Evolutionary conservation across 2,797 vertebrate genomes (phyloP), one percentile per base, ranked within the genome.

Genomic region (Petrocephalus sullivani): DNA sequence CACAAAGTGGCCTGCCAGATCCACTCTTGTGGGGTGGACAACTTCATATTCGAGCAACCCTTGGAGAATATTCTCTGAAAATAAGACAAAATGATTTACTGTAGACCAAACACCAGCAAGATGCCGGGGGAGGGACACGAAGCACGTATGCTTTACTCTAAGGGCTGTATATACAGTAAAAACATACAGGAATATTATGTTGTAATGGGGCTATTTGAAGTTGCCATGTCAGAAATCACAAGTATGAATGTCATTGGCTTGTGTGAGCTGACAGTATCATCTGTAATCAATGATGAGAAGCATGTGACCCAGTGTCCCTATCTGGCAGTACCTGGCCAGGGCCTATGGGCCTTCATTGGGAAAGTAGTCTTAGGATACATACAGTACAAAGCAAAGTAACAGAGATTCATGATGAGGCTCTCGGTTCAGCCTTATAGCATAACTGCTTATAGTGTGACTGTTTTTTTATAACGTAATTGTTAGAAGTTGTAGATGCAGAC

Each of bases 1-100:
- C 92, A 99, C 91, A 93, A 99, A 99, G 28, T 93, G 93, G 82
- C 98, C 98, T 0, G 93, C 93, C 87, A 96, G 96, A 9, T 98
- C 97, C 56, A 99, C 96, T 91, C 96, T 94, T 12, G 95, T 84
- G 0, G 98, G 98, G 91, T 97, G 95, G 87, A 99, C 98, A 4
- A 99, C 93, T 93, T 98, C 96, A 85, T 95, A 95, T 61, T 90
- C 92, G 61, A 92, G 93, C 87, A 92, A 88, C 87, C 93, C 92
- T 81, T 88, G 90, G 46, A 89, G 92, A 85, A 89, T 82, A 88
- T 82, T 54, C 89, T 91, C 95, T 95, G 93, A 89, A 90, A 91
- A 19, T 51, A 2, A 41, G n/a, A 83, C 16, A 60, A 28, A 41
- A 33, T 60, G 16, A 78, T 41, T 46, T 46, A 41, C 71, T 46